Base-by-base conservation (phyloP, 2,797 vertebrate genomes). In the Muscicapa comitata region DNA sequence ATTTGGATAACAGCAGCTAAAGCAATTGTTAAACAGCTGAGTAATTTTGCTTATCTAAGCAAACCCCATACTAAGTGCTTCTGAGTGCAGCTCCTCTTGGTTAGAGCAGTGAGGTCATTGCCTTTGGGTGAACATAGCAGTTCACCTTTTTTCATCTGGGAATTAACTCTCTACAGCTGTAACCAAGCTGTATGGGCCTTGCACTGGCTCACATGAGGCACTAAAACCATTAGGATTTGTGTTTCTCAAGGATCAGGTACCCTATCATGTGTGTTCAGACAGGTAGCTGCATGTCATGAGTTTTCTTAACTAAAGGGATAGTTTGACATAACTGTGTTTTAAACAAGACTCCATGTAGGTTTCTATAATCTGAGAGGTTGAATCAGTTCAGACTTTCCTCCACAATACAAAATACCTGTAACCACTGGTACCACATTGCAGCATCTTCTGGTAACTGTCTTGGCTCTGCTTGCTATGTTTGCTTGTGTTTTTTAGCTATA, bases 1-100 rank as follows among this genome's bases (percentile, higher is more conserved):
- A n/a, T 88, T 85, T 80, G 74, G 53, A 42, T 79, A 79, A 89
- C 43, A 88, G n/a, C n/a, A 73, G 59, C 45, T 73, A 24, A 70
- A 40, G 55, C 51, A 55, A 12, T 55, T 83, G 58, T 82, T 93
- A 38, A 55, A 50, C 37, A 86, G 51, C 76, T 71, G 45, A 81
- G 83, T 35, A 42, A 20, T 84, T 87, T 33, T 59, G 40, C 90
- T 95, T 92, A 57, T 86, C 86, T 81, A 21, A 59, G 83, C 51
- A 42, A 73, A 40, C 43, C 19, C 24, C 6, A 25, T 6, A 10
- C 7, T 43, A 66, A 86, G 37, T 47, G 61, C 68, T 86, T 62
- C 61, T 93, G 75, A 54, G 26, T 42, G 31, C 35, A 61, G 38
- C 15, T 58, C 28, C 73, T 72, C 35, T 25, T n/a, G 15, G 45